Base-by-base conservation (phyloP, 2,797 vertebrate species). In the Chrysolophus pictus region DNA sequence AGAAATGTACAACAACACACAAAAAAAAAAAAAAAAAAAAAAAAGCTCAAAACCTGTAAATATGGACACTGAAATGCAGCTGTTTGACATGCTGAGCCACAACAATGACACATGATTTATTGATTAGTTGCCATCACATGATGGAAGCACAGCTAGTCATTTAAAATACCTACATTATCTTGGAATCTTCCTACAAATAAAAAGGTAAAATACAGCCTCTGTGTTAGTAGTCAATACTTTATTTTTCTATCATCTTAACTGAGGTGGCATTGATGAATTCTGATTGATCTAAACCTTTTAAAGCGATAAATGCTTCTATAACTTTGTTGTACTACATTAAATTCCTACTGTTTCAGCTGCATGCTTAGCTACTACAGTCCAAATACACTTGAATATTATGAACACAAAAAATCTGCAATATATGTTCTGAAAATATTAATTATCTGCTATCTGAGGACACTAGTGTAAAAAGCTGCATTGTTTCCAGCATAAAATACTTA, bases 41-140 rank as follows among this genome's bases (percentile, higher is more conserved):
- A 85, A 85, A 26, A 58, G 63, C 55, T 89, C 42, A 81, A 84
- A 92, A 44, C 31, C 51, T 86, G 84, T 65, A 84, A 95, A 88
- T 62, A 62, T 2, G 9, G 82, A 90, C 87, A 79, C 53, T 28
- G 83, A 95, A 94, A 90, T 84, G 80, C 73, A 89, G 79, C 51
- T 84, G 58, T 93, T 95, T 92, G 88, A 92, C 94, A 94, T 93
- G 85, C 87, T 2, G 53, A 94, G 84, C 91, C 90, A 84, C 79
- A 96, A 92, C 82, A 96, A 92, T 90, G 93, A 84, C 79, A 95
- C 73, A 91, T 95, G 94, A 96, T 94, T 96, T 96, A 97, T 96
- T 96, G 96, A 97, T 97, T 95, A 94, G 93, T 87, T 93, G 94
- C 81, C 88, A 90, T 86, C 63, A 90, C 63, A 82, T 75, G 79